Base-by-base conservation (phyloP, 2,113 vertebrate species). In the Nibea coibor region DNA sequence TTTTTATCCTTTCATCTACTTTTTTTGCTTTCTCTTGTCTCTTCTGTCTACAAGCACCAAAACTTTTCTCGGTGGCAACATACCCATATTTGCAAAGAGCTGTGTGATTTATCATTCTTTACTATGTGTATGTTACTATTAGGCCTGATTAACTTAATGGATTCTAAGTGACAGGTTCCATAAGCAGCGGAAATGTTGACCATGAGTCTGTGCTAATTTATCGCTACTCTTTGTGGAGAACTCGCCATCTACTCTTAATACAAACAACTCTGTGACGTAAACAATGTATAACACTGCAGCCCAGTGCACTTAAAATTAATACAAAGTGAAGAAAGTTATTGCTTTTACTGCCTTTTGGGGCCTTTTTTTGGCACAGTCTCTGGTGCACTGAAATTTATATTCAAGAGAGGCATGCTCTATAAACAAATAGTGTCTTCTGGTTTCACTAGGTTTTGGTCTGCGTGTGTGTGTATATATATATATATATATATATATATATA, bases 101-200 rank as follows among this genome's bases (percentile, higher is more conserved):
- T 48, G 26, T 72, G 71, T 83, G 84, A 93, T 94, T 92, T 87
- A 90, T 93, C 75, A 65, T 84, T 71, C 43, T 45, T 73, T 67
- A 70, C 80, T 80, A 35, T 74, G 66, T 87, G 71, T 43, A 47
- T 47, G 75, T 83, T 89, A 85, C 88, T 89, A 71, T 87, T 84
- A 79, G 80, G 84, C 80, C 71, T 87, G 87, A 92, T 94, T 93
- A 92, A 87, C 90, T 90, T 93, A 94, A 93, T 94, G 89, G 87
- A 94, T 79, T 88, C 62, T 78, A 88, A 93, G 92, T 90, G 91
- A 90, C 80, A 51, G 82, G 42, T 68, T 57, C 83, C 76, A 62
- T 92, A 86, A 87, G 89, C 70, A 83, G 66, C 28, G 24, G 57
- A 73, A 79, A 83, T 82, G 57, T 77, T 81, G 51, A 87, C 73